These are phyloP conservation scores for Chlorospingus semifuscus DNA, from an alignment of 2,797 vertebrate species.

Conservation along the genomic window DNA sequence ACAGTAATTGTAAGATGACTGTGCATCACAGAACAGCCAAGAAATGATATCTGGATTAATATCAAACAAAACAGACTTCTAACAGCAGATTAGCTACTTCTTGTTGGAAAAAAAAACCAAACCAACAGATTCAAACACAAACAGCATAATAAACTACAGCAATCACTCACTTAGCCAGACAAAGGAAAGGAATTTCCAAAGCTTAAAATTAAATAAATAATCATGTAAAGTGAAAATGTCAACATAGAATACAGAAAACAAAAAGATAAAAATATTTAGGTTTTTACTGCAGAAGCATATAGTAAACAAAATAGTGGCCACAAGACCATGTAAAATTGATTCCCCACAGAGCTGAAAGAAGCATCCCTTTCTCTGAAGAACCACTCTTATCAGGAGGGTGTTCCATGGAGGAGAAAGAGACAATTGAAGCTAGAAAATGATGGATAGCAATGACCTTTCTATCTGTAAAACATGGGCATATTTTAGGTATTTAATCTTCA, in stretches of 20 bases:
- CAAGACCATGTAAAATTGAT: neutral
- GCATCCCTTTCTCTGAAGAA: constrained; percentile 14
- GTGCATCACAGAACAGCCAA: neutral
- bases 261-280: neutral
- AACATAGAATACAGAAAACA: neutral
- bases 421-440: constrained; percentile 52
- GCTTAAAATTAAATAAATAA: neutral
- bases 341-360: neutral
- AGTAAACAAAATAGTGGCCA: neutral
- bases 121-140: neutral
- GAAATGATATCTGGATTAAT: neutral
- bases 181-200: neutral
- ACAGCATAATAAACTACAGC: neutral
- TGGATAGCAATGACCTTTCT: constrained; percentile 67
- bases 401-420: constrained; percentile 33
- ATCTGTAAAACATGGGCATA: constrained; percentile 59
- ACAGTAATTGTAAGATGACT: neutral
- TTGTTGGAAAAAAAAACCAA: neutral
- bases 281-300: neutral
- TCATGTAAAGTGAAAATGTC: neutral
- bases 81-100: neutral
- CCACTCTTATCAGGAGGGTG: neutral
- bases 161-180: neutral
- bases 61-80: neutral
- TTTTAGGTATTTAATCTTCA: constrained; percentile 73